A percentile compares a stretch with the other conserved stretches of the same genome.
These are phyloP conservation scores for Pygoscelis antarcticus DNA, from an alignment of 2,113 vertebrate species.

Conservation along the genomic window DNA sequence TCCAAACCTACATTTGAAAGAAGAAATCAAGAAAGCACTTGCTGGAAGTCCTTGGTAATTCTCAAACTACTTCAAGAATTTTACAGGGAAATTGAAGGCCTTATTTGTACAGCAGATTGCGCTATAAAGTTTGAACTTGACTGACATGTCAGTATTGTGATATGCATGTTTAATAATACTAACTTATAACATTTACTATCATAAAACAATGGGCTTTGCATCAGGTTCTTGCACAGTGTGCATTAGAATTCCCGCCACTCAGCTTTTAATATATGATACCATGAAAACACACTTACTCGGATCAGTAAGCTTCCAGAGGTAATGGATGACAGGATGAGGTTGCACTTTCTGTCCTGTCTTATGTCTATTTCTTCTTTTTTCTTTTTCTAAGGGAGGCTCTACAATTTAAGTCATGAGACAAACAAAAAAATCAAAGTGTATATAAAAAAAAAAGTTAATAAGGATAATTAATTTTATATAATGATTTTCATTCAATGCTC, in stretches of 20 bases:
- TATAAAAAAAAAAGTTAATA: not conserved
- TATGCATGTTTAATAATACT: not conserved
- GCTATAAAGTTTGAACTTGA: not conserved
- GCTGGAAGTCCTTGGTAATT: not conserved
- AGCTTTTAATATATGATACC: not conserved
- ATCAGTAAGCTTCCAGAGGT: not conserved
- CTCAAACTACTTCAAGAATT: not conserved
- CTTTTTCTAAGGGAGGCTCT: not conserved
- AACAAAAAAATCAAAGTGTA: not conserved
- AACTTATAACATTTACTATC: not conserved
- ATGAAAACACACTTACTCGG: not conserved
- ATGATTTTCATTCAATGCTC: not conserved
- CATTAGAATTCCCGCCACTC: not conserved
- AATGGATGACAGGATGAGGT: not conserved
- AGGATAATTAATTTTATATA: not conserved
- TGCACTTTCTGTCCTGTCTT: not conserved
- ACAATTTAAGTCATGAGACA: not conserved
- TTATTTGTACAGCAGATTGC: not conserved
- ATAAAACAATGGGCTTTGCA: not conserved
- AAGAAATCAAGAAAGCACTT: slow-evolving; percentile 41
- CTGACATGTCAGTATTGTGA: not conserved
- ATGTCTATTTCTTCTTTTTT: not conserved
- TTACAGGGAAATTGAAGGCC: not conserved
- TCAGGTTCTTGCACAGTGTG: not conserved
- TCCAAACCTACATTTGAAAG: not conserved